Evolutionary conservation across 2,113 vertebrate genomes (phyloP).

Genomic region (Trinectes maculatus): DNA sequence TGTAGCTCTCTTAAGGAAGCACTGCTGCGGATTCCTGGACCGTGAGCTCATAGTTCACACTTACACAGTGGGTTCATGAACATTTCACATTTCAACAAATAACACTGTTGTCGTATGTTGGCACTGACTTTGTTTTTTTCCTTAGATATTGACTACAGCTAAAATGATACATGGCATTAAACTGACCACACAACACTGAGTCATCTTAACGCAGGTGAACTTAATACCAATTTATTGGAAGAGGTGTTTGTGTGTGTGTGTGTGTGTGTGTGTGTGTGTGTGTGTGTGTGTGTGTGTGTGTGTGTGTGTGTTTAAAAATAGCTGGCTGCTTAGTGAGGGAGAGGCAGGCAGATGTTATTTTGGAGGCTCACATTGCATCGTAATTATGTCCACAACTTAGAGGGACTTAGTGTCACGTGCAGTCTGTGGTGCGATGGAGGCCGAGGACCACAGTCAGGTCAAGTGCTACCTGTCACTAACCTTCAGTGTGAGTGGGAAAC

Average conservation of each 20-base stretch:
- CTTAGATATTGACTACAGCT: not conserved
- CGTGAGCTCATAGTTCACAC: slow-evolving; percentile 76
- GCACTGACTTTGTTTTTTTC: not conserved
- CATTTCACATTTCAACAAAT: slow-evolving; percentile 46
- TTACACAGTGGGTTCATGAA: slow-evolving; percentile 45
- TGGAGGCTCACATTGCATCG: slow-evolving; percentile 61
- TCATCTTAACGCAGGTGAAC: no score
- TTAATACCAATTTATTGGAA: no score
- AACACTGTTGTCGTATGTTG: slow-evolving; percentile 14
- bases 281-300: slow-evolving; percentile 24
- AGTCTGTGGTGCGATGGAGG: slow-evolving; percentile 14
- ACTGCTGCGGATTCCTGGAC: slow-evolving; percentile 62
- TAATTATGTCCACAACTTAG: slow-evolving; percentile 62
- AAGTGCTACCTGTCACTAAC: slow-evolving; percentile 33
- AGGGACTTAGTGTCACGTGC: slow-evolving; percentile 29
- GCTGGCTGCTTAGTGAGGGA: slow-evolving; percentile 58
- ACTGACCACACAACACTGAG: no score
- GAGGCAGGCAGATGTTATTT: slow-evolving; percentile 75
- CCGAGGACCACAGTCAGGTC: slow-evolving; percentile 9
- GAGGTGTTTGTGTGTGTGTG: no score
- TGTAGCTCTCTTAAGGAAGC: slow-evolving; percentile 66
- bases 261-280: no score
- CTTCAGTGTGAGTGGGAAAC: not conserved
- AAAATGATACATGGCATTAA: no score
- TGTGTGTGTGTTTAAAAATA: slow-evolving; percentile 67